Conservation (phyloP, 23 tunicate genomes). For the Halocynthia roretzi region DNA sequence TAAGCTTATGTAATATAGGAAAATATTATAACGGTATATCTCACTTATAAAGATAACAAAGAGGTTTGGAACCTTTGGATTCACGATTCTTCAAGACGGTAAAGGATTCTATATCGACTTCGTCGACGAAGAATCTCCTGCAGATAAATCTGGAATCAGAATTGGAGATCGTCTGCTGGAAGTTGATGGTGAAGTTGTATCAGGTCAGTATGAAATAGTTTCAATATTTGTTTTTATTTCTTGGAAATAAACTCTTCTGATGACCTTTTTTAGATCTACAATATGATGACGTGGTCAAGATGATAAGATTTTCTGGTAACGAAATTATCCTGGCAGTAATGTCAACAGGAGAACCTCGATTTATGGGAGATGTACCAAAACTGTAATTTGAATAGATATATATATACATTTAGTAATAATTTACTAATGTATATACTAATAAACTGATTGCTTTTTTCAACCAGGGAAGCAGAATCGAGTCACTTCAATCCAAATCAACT, state of each 20-base stretch:
- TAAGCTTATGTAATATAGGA: not conserved
- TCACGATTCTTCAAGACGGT: conserved; percentile 65
- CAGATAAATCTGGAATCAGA: conserved; percentile 65
- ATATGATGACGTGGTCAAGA: conserved; percentile 7
- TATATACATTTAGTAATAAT: not conserved
- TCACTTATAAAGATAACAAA: conserved; percentile 37
- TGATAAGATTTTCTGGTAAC: conserved; percentile 11
- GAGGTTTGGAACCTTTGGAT: conserved; percentile 78
- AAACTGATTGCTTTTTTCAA: conserved; percentile 15
- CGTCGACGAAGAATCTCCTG: conserved; percentile 50
- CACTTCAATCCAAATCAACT: not conserved
- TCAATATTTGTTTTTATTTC: not conserved
- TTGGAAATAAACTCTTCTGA: not conserved
- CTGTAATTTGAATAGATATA: not conserved
- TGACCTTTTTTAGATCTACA: conserved; percentile 4
- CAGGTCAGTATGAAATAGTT: conserved; percentile 21
- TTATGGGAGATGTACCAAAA: not conserved
- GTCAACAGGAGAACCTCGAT: not conserved
- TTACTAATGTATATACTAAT: not conserved
- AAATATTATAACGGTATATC: not conserved
- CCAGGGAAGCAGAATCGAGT: not conserved
- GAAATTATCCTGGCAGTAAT: conserved; percentile 11
- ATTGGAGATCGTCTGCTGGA: conserved; percentile 87
- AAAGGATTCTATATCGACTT: conserved; percentile 75
- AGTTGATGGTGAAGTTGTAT: conserved; percentile 45